Conservation (phyloP, 2,888 invertebrate species). For the Phasia obesa region DNA sequence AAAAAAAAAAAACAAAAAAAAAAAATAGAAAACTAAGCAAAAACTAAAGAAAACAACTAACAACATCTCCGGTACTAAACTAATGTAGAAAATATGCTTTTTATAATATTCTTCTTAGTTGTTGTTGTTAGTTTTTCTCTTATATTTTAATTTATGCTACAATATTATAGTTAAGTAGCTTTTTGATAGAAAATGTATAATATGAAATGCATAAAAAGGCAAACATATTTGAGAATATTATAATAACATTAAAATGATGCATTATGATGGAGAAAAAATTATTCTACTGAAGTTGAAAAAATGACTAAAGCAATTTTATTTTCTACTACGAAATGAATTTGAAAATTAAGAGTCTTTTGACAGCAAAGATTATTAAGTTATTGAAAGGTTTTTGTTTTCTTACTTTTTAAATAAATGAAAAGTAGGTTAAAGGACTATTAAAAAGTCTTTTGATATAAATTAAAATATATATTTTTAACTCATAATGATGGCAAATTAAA, state of each 20-base stretch:
- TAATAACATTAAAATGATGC: conserved; percentile 62
- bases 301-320: background rate
- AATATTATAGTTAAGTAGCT: conserved; percentile 56
- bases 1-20: conserved; percentile 18
- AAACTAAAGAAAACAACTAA: background rate
- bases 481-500: no score
- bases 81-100: conserved; percentile 57
- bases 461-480: background rate
- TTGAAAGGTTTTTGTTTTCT: background rate
- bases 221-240: conserved; percentile 59
- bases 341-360: conserved; percentile 13
- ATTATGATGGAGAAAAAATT: conserved; percentile 10
- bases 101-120: conserved; percentile 28
- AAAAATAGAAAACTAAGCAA: conserved; percentile 1
- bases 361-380: conserved; percentile 11
- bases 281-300: conserved; percentile 31
- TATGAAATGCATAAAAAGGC: conserved; percentile 58
- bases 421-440: background rate
- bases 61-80: conserved; percentile 21
- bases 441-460: background rate
- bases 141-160: conserved; percentile 50
- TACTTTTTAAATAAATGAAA: background rate
- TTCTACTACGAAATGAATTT: background rate
- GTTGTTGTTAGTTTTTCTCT: conserved; percentile 35
- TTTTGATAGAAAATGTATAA: conserved; percentile 45